Evolutionary conservation across 2,113 vertebrate species (phyloP).

Genomic region (Dasypus novemcinctus): DNA sequence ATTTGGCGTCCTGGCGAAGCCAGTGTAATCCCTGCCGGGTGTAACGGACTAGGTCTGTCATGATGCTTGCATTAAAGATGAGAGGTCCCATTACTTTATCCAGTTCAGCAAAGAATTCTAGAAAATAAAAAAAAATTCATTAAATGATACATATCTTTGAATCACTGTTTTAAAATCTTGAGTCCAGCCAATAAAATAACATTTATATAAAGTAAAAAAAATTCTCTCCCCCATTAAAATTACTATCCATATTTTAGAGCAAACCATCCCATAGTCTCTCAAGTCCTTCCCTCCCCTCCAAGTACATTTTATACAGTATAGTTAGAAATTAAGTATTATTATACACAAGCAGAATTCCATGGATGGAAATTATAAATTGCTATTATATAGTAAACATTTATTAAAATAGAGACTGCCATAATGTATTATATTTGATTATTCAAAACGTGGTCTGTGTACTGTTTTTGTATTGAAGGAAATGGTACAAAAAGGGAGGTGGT

Average conservation of each 20-base stretch:
- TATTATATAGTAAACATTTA: neutral
- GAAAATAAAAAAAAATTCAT: conserved; percentile 73
- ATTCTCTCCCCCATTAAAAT: neutral
- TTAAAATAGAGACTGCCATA: neutral
- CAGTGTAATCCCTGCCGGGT: conserved; percentile 98
- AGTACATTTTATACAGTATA: neutral
- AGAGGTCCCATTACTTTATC: conserved; percentile 98
- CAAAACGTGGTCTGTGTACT: neutral
- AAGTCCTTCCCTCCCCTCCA: neutral
- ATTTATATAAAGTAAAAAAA: neutral
- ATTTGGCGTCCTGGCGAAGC: conserved; percentile 96
- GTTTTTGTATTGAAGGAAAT: neutral
- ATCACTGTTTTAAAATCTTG: conserved; percentile 28
- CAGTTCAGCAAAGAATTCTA: conserved; percentile 98
- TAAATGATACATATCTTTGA: neutral
- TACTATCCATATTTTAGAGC: neutral
- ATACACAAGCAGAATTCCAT: neutral
- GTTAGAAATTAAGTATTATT: conserved; percentile 16
- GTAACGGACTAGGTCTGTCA: conserved; percentile 98
- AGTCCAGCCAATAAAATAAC: neutral
- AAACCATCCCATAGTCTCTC: neutral
- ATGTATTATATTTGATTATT: neutral
- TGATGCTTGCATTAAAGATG: conserved; percentile 98
- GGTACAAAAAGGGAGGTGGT: neutral
- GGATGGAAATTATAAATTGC: neutral